Evolutionary conservation across 2,888 invertebrate genomes (phyloP).

Genomic region (Polydrusus cervinus): DNA sequence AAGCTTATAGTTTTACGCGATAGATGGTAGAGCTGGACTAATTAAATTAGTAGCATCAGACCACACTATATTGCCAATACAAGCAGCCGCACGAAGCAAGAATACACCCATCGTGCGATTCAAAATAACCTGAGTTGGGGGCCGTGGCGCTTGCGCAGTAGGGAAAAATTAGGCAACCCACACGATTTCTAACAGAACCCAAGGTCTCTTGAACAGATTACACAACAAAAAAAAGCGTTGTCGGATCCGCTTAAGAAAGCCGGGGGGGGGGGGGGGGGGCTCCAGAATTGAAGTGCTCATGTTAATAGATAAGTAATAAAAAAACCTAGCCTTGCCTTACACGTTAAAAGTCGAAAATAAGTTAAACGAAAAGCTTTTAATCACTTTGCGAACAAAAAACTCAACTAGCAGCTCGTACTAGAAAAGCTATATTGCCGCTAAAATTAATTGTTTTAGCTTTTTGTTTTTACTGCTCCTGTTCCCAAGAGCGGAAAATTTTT

Average conservation of each 20-base stretch:
- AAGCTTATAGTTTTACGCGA: conserved; percentile 1
- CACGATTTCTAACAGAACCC: too few species aligned
- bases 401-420: conserved; percentile 32
- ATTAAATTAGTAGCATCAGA: neutral
- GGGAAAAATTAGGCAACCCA: too few species aligned
- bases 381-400: conserved; percentile 25
- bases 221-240: too few species aligned
- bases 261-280: too few species aligned
- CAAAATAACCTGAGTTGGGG: too few species aligned
- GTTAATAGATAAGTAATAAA: neutral
- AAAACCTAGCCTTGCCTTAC: neutral
- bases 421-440: conserved; percentile 31
- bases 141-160: too few species aligned
- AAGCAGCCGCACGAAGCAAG: too few species aligned
- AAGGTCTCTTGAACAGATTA: too few species aligned
- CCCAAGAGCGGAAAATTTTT: conserved; percentile 21
- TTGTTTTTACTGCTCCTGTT: conserved; percentile 13
- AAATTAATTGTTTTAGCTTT: conserved; percentile 39
- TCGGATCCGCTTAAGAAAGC: too few species aligned
- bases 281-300: neutral
- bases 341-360: conserved; percentile 28
- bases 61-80: too few species aligned
- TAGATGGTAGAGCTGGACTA: neutral
- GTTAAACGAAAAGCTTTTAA: conserved; percentile 39
- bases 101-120: too few species aligned